These are phyloP conservation scores for Cheilosia grossa DNA, from an alignment of 2,888 invertebrate genomes.

Conservation along the genomic window DNA sequence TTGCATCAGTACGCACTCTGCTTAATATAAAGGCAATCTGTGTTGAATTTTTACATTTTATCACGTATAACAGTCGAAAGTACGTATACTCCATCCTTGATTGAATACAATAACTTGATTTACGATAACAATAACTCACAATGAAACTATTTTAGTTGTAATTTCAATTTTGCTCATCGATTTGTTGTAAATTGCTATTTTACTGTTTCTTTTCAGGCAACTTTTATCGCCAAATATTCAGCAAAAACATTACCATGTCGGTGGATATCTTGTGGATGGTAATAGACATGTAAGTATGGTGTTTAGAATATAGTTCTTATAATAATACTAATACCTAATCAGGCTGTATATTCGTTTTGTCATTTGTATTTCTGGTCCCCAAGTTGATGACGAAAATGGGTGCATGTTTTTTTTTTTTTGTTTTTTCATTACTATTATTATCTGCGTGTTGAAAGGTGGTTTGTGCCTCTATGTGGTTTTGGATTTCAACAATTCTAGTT, in stretches of 20 bases:
- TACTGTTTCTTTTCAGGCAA: slow-evolving; percentile 88
- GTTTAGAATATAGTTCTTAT: background rate
- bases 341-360: slow-evolving; percentile 18
- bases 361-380: background rate
- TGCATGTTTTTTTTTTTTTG: no score
- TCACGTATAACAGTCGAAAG: background rate
- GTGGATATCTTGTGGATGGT: slow-evolving; percentile 87
- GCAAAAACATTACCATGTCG: slow-evolving; percentile 94
- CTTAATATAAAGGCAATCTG: background rate
- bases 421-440: no score
- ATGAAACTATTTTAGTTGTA: background rate
- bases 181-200: slow-evolving; percentile 41
- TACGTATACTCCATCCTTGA: background rate
- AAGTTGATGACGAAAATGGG: no score
- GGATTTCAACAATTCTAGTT: no score
- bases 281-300: slow-evolving; percentile 82
- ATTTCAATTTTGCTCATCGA: slow-evolving; percentile 5
- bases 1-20: no score
- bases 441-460: no score
- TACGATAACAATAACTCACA: background rate
- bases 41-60: background rate
- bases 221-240: slow-evolving; percentile 95
- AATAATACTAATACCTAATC: background rate
- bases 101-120: background rate
- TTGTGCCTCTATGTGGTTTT: no score